These are phyloP conservation scores for Pegoplata infirma DNA, from an alignment of 2,888 invertebrate species.

Conservation along the genomic window DNA sequence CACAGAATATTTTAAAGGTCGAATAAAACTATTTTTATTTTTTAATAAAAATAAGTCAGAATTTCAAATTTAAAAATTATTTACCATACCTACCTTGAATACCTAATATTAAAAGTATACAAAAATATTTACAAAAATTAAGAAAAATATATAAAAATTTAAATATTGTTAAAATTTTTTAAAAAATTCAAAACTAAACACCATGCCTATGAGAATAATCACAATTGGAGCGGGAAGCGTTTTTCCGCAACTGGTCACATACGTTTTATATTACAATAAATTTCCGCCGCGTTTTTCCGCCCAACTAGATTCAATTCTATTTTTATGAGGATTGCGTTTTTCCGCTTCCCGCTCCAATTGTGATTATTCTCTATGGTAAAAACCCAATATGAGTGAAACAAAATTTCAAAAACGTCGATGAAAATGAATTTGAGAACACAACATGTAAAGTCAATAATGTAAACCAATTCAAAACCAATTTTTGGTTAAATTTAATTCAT, in stretches of 20 bases:
- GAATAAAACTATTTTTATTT: too few species aligned
- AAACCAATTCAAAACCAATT: neutral
- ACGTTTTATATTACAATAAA: too few species aligned
- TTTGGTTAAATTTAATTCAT: neutral
- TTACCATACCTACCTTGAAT: slow-evolving; percentile 9
- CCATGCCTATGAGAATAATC: too few species aligned
- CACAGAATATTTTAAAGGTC: too few species aligned
- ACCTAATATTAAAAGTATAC: neutral
- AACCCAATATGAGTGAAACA: neutral
- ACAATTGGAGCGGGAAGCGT: too few species aligned
- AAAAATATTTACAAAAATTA: neutral
- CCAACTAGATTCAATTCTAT: too few species aligned
- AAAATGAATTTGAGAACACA: neutral
- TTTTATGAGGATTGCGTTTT: too few species aligned
- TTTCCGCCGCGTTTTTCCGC: too few species aligned
- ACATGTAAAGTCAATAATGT: slow-evolving; percentile 20
- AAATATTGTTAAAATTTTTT: neutral
- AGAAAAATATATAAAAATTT: neutral
- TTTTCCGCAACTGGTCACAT: too few species aligned
- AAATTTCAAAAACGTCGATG: neutral
- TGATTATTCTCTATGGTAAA: too few species aligned
- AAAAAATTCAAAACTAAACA: slow-evolving; percentile 14
- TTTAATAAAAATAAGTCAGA: neutral
- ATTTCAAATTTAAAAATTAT: neutral
- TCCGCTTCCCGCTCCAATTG: too few species aligned